Conservation (phyloP, 2,113 vertebrate genomes). For the Loxodonta africana region DNA sequence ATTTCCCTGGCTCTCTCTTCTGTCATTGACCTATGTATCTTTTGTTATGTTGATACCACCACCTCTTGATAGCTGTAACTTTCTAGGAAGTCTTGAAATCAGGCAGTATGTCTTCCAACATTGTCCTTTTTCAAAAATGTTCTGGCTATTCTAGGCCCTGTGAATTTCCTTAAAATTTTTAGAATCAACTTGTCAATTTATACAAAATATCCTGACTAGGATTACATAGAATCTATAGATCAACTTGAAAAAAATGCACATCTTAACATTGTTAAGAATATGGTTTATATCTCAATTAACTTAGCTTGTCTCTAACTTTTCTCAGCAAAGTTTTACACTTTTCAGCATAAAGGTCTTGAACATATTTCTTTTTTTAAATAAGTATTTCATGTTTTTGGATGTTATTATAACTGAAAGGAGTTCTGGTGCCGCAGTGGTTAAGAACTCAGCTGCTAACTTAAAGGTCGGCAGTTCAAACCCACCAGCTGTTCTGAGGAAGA, state of each 20-base stretch:
- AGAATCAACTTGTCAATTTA: not conserved
- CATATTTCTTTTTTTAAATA: not conserved
- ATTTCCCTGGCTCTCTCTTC: not conserved
- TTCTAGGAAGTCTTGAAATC: not conserved
- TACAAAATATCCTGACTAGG: not conserved
- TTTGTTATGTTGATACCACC: not conserved
- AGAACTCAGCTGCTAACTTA: not conserved
- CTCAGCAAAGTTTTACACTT: not conserved
- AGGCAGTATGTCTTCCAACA: not conserved
- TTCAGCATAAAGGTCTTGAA: not conserved
- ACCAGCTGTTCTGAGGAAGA: not conserved
- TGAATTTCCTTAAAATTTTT: not conserved
- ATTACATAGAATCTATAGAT: not conserved
- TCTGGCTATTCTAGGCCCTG: not conserved
- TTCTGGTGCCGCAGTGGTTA: not conserved
- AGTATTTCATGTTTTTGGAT: not conserved
- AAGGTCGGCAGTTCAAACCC: not conserved
- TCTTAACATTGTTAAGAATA: not conserved
- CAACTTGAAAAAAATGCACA: not conserved
- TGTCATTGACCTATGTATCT: not conserved
- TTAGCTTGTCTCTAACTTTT: not conserved
- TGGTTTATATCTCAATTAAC: not conserved
- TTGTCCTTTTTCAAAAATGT: not conserved
- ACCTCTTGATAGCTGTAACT: not conserved
- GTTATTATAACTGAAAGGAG: not conserved